Conservation (phyloP, 1,140 invertebrate species). For the fruit fly (Drosophila melanogaster) region Release_6_plus_ISO1_MT NT_033779.5:791001-791500, state of each 20-base stretch:
- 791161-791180: conserved; percentile 65
- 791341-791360: conserved; percentile 30
- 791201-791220: conserved; percentile 64
- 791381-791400: conserved; percentile 48
- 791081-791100: not conserved
- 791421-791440: conserved; percentile 37
- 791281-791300: not conserved
- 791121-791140: conserved; percentile 12
- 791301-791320: not conserved
- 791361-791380: conserved; percentile 64
- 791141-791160: not conserved
- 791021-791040: too few relatives aligned
- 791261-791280: too few relatives aligned
- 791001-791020: not conserved
- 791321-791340: conserved; percentile 1
- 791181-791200: conserved; percentile 74
- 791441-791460: not conserved
- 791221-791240: not conserved
- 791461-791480: conserved; percentile 1
- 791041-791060: not conserved
- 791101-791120: not conserved
- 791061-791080: not conserved
- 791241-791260: not conserved
- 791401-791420: conserved; percentile 61
- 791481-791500: not conserved